These are phyloP conservation scores for Pediacus dermestoides DNA, from an alignment of 2,888 invertebrate species.

Conservation along the genomic window DNA sequence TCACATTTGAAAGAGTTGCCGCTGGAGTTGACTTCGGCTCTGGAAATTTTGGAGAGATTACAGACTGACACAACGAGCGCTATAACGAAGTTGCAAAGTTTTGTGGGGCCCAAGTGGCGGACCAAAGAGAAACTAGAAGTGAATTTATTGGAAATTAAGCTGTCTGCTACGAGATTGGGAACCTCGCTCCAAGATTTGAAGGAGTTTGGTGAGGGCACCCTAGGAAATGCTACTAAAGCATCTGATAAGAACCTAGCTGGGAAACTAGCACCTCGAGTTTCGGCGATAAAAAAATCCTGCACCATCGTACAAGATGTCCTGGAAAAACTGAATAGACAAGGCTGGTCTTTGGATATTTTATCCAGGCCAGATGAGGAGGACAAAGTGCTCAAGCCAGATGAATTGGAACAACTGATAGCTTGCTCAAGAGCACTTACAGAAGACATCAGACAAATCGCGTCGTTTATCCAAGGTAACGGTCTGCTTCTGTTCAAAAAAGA, in stretches of 20 bases:
- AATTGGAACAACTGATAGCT: constrained; percentile 83
- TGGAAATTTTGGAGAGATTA: constrained; percentile 70
- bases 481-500: constrained; percentile 72
- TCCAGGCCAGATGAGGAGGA: constrained; percentile 38
- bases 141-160: constrained; percentile 77
- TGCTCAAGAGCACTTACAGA: constrained; percentile 83
- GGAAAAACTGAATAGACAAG: constrained; percentile 67
- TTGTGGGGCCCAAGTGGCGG: constrained; percentile 80
- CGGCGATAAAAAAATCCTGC: constrained; percentile 76
- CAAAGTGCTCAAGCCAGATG: constrained; percentile 66
- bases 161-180: constrained; percentile 72
- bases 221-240: constrained; percentile 81
- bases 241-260: constrained; percentile 69
- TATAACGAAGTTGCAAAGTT: constrained; percentile 72
- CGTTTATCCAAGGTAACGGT: constrained; percentile 85
- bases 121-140: constrained; percentile 73
- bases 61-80: constrained; percentile 79
- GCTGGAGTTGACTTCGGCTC: constrained; percentile 69
- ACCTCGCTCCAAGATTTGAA: constrained; percentile 82
- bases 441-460: constrained; percentile 84
- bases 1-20: constrained; percentile 61
- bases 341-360: constrained; percentile 73
- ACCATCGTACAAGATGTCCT: constrained; percentile 75
- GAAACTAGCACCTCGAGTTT: constrained; percentile 75
- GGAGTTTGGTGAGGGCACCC: constrained; percentile 83